phyloP scores from a whole-genome alignment of 2,888 invertebrate genomes.

The Mycalesis mineus region DNA sequence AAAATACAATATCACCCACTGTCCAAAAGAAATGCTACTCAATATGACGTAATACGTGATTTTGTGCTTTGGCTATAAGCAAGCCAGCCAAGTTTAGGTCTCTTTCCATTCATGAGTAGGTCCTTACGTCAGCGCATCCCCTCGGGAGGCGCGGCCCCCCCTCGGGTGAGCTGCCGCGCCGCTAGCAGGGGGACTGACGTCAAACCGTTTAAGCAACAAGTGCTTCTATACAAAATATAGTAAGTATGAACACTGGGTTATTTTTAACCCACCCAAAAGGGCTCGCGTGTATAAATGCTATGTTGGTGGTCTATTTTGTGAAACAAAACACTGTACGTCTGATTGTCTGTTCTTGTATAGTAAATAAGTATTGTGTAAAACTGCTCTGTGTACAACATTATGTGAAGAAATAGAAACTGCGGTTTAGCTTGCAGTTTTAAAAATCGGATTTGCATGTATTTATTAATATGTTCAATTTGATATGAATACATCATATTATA shows the following conservation, averaged over 20 bases:
- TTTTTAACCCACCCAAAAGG: conserved; percentile 60
- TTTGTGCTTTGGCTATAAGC: conserved; percentile 25
- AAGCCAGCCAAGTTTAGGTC: conserved; percentile 41
- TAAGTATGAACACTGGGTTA: conserved; percentile 51
- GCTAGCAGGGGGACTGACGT: conserved; percentile 61
- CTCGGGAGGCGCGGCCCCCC: conserved; percentile 55
- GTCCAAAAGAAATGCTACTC: conserved; percentile 6
- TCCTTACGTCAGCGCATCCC: conserved; percentile 64
- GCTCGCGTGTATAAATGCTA: conserved; percentile 22
- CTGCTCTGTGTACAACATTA: too few relatives aligned
- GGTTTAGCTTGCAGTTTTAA: too few relatives aligned
- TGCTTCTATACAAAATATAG: conserved; percentile 55
- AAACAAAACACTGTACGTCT: too few relatives aligned
- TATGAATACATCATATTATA: too few relatives aligned
- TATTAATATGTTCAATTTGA: too few relatives aligned
- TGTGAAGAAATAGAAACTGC: too few relatives aligned
- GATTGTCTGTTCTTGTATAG: too few relatives aligned
- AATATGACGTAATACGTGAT: conserved; percentile 26
- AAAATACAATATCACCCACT: not conserved
- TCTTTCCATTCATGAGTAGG: conserved; percentile 71
- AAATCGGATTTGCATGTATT: too few relatives aligned
- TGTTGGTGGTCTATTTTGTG: not conserved
- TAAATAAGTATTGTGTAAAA: too few relatives aligned
- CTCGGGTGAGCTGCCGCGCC: conserved; percentile 38
- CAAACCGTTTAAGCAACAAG: conserved; percentile 71